Conservation (phyloP, 2,113 vertebrate genomes). For the Sceloporus tristichus region DNA sequence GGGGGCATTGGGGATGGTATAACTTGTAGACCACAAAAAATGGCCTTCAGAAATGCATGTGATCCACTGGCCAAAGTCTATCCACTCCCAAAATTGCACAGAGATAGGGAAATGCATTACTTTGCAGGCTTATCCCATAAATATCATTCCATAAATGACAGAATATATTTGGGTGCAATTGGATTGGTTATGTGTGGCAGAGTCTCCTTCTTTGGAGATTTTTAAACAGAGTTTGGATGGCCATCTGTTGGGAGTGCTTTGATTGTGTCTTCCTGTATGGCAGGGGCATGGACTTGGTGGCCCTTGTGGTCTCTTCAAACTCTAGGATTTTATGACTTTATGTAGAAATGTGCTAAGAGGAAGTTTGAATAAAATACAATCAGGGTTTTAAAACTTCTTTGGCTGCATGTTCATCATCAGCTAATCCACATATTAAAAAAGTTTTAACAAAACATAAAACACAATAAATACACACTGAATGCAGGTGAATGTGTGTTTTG, state of each 20-base stretch:
- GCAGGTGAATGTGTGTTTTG: slow-evolving; percentile 24
- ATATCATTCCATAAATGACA: neutral
- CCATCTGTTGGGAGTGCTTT: too few species aligned
- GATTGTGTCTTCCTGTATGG: too few species aligned
- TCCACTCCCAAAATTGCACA: neutral
- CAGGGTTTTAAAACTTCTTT: neutral
- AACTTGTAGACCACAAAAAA: too few species aligned
- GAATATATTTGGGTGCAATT: neutral
- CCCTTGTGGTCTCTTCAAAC: too few species aligned
- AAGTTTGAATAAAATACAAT: neutral
- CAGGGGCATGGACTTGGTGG: too few species aligned
- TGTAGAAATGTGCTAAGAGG: neutral
- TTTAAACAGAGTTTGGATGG: too few species aligned
- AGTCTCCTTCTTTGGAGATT: too few species aligned
- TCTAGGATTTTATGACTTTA: too few species aligned
- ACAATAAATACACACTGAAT: neutral
- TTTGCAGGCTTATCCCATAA: neutral
- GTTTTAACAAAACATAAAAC: neutral
- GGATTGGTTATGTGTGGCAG: neutral
- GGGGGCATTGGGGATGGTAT: too few species aligned
- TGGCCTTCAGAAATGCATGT: too few species aligned
- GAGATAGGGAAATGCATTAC: neutral
- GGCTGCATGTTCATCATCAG: too few species aligned
- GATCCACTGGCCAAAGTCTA: too few species aligned
- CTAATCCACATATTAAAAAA: neutral